Conservation (phyloP, 2,888 invertebrate species). For the Maniola hyperantus region DNA sequence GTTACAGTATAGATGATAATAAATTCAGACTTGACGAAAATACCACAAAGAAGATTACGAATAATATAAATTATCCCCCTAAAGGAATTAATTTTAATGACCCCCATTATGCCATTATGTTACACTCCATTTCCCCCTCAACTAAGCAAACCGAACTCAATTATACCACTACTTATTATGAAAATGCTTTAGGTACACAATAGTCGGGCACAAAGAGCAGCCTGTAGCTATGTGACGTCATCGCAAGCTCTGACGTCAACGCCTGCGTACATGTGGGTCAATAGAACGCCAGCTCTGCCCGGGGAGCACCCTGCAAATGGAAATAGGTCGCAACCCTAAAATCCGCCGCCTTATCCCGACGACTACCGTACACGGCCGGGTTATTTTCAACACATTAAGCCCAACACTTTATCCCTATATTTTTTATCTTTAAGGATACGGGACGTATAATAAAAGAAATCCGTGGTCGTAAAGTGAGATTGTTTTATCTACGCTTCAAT, state of each 20-base stretch:
- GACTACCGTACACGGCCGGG: constrained; percentile 45
- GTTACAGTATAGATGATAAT: not conserved
- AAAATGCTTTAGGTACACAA: constrained; percentile 48
- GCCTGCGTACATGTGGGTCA: constrained; percentile 77
- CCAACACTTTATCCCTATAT: constrained; percentile 33
- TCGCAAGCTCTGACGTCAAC: constrained; percentile 66
- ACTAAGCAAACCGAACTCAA: constrained; percentile 26
- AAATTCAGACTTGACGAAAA: not conserved
- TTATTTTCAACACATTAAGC: constrained; percentile 42
- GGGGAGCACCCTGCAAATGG: constrained; percentile 63
- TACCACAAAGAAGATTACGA: not conserved
- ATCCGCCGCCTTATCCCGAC: constrained; percentile 54
- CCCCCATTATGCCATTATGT: constrained; percentile 1
- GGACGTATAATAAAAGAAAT: constrained; percentile 35
- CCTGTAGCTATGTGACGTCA: constrained; percentile 66
- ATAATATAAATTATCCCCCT: not conserved
- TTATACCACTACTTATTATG: constrained; percentile 39
- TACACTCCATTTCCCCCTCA: constrained; percentile 20
- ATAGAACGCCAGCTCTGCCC: constrained; percentile 68
- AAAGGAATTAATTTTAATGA: constrained; percentile 18
- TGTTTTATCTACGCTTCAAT: constrained; percentile 37
- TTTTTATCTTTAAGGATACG: constrained; percentile 36
- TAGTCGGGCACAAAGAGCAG: constrained; percentile 56
- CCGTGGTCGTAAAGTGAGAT: constrained; percentile 34
- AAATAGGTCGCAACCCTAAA: constrained; percentile 74